A percentile compares a stretch with the other conserved stretches of the same genome.
phyloP scores from a whole-genome alignment of 2,888 invertebrate genomes.

The Allophyes oxyacanthae region DNA sequence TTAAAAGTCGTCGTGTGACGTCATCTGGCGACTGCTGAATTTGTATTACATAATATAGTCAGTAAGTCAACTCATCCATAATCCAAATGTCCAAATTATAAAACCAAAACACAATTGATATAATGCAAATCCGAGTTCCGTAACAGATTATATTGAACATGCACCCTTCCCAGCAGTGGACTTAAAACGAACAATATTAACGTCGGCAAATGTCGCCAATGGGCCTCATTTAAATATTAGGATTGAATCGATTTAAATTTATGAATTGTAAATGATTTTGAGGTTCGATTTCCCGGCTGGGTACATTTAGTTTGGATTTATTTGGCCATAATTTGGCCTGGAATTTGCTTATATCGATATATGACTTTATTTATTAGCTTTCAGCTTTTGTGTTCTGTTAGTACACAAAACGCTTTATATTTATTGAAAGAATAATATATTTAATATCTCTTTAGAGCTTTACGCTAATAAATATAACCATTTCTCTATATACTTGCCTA shows the following conservation, averaged over 20 bases:
- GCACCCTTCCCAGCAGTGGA: conserved; percentile 30
- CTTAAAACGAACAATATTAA: conserved; percentile 48
- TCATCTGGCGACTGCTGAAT: too few relatives aligned
- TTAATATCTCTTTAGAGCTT: too few relatives aligned
- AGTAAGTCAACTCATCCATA: neutral
- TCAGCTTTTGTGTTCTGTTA: neutral
- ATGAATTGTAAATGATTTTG: conserved; percentile 53
- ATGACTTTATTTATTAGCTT: neutral
- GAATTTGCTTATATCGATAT: neutral
- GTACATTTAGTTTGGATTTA: conserved; percentile 31
- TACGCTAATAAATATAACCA: too few relatives aligned
- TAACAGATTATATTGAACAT: conserved; percentile 32
- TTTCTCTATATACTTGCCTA: too few relatives aligned
- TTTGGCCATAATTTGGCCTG: conserved; percentile 20
- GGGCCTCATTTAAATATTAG: conserved; percentile 54
- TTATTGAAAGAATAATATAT: too few relatives aligned
- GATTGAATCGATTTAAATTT: conserved; percentile 58
- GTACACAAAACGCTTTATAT: too few relatives aligned
- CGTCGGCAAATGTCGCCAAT: conserved; percentile 45
- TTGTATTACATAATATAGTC: too few relatives aligned
- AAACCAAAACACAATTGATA: conserved; percentile 35
- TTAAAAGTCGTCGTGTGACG: too few relatives aligned
- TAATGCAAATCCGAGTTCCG: conserved; percentile 27
- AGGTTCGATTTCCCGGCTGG: conserved; percentile 38
- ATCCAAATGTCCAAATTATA: conserved; percentile 8